Conservation (phyloP, 2,888 invertebrate genomes). For the Brachyopa scutellaris region DNA sequence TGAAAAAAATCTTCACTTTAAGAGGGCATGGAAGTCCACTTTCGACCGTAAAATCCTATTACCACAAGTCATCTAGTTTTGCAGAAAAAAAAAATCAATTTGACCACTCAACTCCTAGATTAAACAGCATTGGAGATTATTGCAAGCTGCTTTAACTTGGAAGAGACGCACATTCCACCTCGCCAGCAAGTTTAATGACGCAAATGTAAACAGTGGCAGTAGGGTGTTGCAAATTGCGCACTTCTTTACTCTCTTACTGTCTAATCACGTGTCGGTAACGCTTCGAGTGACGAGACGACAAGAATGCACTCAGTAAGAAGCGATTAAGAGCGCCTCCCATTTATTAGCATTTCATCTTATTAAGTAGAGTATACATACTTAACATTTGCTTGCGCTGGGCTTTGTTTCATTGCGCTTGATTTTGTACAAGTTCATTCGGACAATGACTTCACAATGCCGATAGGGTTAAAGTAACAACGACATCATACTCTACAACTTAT, state of each 20-base stretch:
- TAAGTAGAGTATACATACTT: constrained; percentile 16
- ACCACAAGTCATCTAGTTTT: background rate
- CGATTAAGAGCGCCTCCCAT: background rate
- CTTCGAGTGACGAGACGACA: background rate
- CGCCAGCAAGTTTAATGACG: background rate
- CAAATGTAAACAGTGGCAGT: too few species aligned
- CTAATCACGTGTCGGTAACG: constrained; percentile 43
- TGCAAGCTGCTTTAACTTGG: constrained; percentile 29
- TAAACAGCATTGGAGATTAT: background rate
- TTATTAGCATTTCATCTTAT: constrained; percentile 14
- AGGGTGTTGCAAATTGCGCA: too few species aligned
- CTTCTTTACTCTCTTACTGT: constrained; percentile 11
- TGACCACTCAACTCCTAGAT: background rate
- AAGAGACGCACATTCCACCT: constrained; percentile 6
- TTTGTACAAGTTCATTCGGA: constrained; percentile 23
- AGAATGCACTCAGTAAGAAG: constrained; percentile 1
- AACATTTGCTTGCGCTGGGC: background rate
- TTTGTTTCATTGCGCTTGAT: constrained; percentile 38
- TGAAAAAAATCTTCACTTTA: background rate
- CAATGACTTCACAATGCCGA: constrained; percentile 33
- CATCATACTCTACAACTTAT: too few species aligned
- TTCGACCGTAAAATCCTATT: constrained; percentile 13
- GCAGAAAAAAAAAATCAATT: background rate
- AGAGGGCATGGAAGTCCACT: background rate
- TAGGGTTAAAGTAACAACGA: background rate